Conservation (phyloP, 1,140 invertebrate species). For the Lepidurus couesii region DNA sequence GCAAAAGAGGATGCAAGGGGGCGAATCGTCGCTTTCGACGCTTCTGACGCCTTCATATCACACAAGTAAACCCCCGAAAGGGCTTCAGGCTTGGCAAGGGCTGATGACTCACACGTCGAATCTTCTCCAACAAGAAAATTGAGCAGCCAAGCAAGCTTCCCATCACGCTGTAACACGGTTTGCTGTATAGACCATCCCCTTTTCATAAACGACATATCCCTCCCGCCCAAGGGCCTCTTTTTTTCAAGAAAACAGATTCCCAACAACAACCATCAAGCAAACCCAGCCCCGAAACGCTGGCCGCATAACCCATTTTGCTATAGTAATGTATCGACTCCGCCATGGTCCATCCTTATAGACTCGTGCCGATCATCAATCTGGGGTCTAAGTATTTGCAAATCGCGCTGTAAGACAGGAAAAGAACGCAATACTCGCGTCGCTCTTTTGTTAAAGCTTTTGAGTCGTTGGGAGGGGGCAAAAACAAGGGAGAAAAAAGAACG, state of each 20-base stretch:
- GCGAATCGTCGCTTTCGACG: not conserved
- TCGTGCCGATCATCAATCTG: too few species aligned
- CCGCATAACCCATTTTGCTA: too few species aligned
- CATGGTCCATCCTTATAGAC: too few species aligned
- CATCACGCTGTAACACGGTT: slow-evolving; percentile 17
- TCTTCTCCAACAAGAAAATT: slow-evolving; percentile 16
- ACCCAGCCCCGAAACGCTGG: too few species aligned
- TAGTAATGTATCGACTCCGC: too few species aligned
- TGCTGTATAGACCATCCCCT: not conserved
- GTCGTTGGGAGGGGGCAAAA: not conserved
- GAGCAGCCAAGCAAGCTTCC: slow-evolving; percentile 17
- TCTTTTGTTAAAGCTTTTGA: not conserved
- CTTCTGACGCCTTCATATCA: slow-evolving; percentile 12
- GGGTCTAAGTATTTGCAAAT: too few species aligned
- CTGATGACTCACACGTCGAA: slow-evolving; percentile 14
- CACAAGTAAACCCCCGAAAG: not conserved
- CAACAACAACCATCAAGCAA: too few species aligned
- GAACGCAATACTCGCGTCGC: not conserved
- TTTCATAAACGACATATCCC: not conserved
- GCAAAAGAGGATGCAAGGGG: not conserved
- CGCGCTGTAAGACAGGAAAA: too few species aligned
- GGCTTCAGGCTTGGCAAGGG: not conserved
- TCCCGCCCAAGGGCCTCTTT: not conserved
- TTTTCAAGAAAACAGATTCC: not conserved
- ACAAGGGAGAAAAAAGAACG: not conserved